Conservation (phyloP, 2,113 vertebrate species). For the Blennius ocellaris region DNA sequence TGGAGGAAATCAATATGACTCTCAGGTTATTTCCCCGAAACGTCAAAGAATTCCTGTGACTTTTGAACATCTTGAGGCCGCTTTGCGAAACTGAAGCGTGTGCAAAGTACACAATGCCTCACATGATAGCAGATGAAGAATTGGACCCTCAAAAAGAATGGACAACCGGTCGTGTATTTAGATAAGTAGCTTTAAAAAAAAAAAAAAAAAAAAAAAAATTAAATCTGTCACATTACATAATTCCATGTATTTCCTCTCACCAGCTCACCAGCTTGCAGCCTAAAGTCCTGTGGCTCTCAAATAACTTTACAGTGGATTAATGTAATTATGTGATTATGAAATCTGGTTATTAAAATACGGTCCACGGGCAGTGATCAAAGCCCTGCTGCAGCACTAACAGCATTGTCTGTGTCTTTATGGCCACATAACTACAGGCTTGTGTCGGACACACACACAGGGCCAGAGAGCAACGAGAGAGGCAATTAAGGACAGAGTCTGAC, state of each 20-base stretch:
- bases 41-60: too few species aligned
- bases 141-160: too few species aligned
- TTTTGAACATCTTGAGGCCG: too few species aligned
- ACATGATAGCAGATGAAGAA: too few species aligned
- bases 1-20: too few species aligned
- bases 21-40: too few species aligned
- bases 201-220: too few species aligned
- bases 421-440: slow-evolving; percentile 19
- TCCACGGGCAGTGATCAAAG: slow-evolving; percentile 27
- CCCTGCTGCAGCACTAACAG: slow-evolving; percentile 22
- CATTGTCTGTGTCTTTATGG: slow-evolving; percentile 31
- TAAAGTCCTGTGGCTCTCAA: not conserved
- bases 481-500: slow-evolving; percentile 19
- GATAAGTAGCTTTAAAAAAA: not conserved
- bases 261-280: not conserved
- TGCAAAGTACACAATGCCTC: too few species aligned
- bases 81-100: too few species aligned
- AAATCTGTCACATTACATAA: not conserved
- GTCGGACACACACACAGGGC: slow-evolving; percentile 16
- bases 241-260: slow-evolving; percentile 8
- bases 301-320: slow-evolving; percentile 11
- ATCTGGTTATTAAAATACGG: slow-evolving; percentile 17
- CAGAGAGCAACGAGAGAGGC: slow-evolving; percentile 8
- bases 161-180: too few species aligned
- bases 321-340: slow-evolving; percentile 51